Evolutionary conservation across 2,888 invertebrate species (phyloP).

Genomic region (Coelopa pilipes): DNA sequence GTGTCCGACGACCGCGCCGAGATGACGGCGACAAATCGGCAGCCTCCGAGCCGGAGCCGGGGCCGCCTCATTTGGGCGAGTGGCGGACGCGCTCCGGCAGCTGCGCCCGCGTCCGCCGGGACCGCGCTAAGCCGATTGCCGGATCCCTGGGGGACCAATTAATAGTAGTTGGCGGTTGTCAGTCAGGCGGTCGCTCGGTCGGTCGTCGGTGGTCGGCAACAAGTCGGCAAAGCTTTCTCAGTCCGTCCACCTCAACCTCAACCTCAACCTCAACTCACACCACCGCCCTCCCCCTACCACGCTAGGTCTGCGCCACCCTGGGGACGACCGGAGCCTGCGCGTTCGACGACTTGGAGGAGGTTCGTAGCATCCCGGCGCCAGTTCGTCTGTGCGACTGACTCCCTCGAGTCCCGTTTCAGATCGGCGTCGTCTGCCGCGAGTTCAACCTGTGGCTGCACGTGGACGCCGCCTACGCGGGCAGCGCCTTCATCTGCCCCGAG

Average conservation of each 20-base stretch:
- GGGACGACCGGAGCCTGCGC: conserved; percentile 98
- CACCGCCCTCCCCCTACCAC: no score
- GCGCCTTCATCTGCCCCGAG: conserved; percentile 95
- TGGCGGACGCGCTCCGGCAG: not conserved
- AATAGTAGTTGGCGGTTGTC: conserved; percentile 45
- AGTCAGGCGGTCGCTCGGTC: not conserved
- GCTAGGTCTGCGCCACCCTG: conserved; percentile 80
- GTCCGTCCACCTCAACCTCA: no score
- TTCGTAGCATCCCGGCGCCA: conserved; percentile 43
- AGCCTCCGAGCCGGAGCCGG: no score
- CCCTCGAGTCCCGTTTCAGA: conserved; percentile 60
- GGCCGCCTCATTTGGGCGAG: no score
- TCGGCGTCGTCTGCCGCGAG: conserved; percentile 75
- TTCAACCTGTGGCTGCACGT: conserved; percentile 95
- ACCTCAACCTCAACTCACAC: no score
- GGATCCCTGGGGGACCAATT: conserved; percentile 60
- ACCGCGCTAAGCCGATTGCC: conserved; percentile 50
- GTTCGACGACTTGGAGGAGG: conserved; percentile 85
- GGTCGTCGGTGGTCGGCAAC: not conserved
- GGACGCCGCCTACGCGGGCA: conserved; percentile 98
- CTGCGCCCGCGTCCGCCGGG: conserved; percentile 31
- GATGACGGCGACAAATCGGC: no score
- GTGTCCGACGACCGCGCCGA: not conserved
- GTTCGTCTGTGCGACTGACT: not conserved
- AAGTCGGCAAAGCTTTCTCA: not conserved